Evolutionary conservation across 1,140 invertebrate genomes (phyloP), one percentile per base, ranked within the genome.

Genomic region (Dinoponera quadriceps): DNA sequence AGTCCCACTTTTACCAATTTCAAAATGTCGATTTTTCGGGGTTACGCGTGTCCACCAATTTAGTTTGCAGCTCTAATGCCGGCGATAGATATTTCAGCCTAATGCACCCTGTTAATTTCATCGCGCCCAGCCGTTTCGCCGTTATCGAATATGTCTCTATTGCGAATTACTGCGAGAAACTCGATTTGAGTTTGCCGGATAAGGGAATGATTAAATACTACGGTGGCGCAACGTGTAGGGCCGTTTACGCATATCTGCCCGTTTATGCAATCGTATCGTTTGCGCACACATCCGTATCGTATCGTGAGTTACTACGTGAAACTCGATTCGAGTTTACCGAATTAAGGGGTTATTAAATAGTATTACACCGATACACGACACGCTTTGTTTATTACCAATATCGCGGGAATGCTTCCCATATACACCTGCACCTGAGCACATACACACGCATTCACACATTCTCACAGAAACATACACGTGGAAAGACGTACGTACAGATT

Each of bases 141-240:
- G 75, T 80, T 80, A 80, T 80, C 75, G 75, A 80, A 80, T 80
- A 80, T 80, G 75, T 80, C 75, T 80, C 75, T 80, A 80, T 80
- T 25, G 65, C 75, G 75, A 80, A 80, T 80, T 80, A 80, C 51
- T 69, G 51, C 65, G 75, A 80, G 75, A 71, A 80, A 80, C 75
- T 80, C 75, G 75, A 80, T 80, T 80, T 71, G 75, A 80, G 75
- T 80, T 80, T 71, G 33, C 65, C 75, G 65, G 65, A 80, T 80
- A 80, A 80, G 75, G 65, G 75, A 80, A 80, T 80, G 75, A 80
- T 80, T 80, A 80, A 80, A 80, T 80, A 80, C 65, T 57, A 71
- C 33, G 51, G 75, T 71, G 57, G 75, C 75, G 63, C 51, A 55
- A 48, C 75, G 51, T 80, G 75, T 71, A 22, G 18, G 27, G 65